These are phyloP conservation scores for Metaphire vulgaris DNA, from an alignment of 1,140 invertebrate genomes.

Conservation along the genomic window DNA sequence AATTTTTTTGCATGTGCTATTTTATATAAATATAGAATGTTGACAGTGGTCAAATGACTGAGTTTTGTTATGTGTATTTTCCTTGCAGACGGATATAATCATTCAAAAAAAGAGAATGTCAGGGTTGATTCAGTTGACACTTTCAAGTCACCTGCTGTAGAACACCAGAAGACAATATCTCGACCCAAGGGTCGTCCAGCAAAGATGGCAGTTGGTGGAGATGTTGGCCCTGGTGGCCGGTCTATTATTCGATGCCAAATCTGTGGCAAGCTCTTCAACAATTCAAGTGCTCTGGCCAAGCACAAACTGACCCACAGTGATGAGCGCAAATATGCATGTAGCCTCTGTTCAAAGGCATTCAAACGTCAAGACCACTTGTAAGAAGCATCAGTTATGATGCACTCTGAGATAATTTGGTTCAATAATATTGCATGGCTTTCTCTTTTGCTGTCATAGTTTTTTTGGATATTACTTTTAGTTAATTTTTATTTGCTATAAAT, in stretches of 20 bases:
- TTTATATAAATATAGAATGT: too few relatives aligned
- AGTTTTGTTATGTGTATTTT: too few relatives aligned
- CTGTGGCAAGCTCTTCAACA: slow-evolving; percentile 92
- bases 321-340: slow-evolving; percentile 91
- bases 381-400: slow-evolving; percentile 63
- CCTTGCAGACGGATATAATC: too few relatives aligned
- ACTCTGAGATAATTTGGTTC: too few relatives aligned
- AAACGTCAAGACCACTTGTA: slow-evolving; percentile 97
- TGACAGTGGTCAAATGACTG: too few relatives aligned
- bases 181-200: neutral
- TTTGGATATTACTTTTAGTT: too few relatives aligned
- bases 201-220: neutral
- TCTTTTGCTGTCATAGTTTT: too few relatives aligned
- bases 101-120: too few relatives aligned
- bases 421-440: too few relatives aligned
- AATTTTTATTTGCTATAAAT: too few relatives aligned
- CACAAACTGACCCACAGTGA: slow-evolving; percentile 97
- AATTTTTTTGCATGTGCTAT: too few relatives aligned
- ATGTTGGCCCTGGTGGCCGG: neutral
- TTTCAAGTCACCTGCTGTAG: neutral
- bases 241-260: slow-evolving; percentile 56
- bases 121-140: too few relatives aligned
- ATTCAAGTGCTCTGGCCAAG: slow-evolving; percentile 91
- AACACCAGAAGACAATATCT: neutral
- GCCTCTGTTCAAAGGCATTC: slow-evolving; percentile 91